phyloP scores from a whole-genome alignment of 2,113 vertebrate genomes.

The Sander lucioperca region DNA sequence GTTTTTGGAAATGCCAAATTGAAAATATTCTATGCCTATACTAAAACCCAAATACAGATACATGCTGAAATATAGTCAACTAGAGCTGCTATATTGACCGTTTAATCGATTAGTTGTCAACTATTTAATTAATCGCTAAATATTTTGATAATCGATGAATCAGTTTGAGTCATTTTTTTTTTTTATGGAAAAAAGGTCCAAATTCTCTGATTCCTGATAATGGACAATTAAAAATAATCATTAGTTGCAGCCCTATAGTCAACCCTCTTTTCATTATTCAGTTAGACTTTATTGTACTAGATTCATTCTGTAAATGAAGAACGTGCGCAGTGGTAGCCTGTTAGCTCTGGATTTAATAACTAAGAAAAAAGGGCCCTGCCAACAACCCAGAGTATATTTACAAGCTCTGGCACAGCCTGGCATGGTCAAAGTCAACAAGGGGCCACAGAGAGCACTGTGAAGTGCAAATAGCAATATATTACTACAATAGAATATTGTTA shows the following conservation, averaged over 20 bases:
- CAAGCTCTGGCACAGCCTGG: slow-evolving; percentile 31
- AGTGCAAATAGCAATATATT: slow-evolving; percentile 17
- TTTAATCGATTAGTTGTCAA: too few relatives aligned
- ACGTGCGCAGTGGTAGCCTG: not conserved
- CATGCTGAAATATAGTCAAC: not conserved
- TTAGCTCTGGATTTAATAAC: slow-evolving; percentile 21
- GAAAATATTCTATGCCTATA: not conserved
- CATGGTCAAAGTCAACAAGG: slow-evolving; percentile 42
- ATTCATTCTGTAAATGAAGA: not conserved
- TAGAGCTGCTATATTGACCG: too few relatives aligned
- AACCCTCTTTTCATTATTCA: too few relatives aligned
- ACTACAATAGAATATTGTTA: slow-evolving; percentile 14
- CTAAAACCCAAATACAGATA: not conserved
- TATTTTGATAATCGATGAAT: too few relatives aligned
- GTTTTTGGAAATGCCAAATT: slow-evolving; percentile 30
- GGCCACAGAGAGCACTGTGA: slow-evolving; percentile 17
- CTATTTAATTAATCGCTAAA: too few relatives aligned
- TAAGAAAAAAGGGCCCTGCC: slow-evolving; percentile 18
- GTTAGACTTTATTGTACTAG: not conserved
- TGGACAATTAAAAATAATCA: too few relatives aligned
- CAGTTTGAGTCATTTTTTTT: too few relatives aligned
- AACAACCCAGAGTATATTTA: slow-evolving; percentile 49
- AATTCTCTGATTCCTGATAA: too few relatives aligned
- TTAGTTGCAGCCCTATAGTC: too few relatives aligned
- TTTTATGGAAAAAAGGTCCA: too few relatives aligned